phyloP scores from a whole-genome alignment of 2,797 vertebrate species.

The Carapus acus region DNA sequence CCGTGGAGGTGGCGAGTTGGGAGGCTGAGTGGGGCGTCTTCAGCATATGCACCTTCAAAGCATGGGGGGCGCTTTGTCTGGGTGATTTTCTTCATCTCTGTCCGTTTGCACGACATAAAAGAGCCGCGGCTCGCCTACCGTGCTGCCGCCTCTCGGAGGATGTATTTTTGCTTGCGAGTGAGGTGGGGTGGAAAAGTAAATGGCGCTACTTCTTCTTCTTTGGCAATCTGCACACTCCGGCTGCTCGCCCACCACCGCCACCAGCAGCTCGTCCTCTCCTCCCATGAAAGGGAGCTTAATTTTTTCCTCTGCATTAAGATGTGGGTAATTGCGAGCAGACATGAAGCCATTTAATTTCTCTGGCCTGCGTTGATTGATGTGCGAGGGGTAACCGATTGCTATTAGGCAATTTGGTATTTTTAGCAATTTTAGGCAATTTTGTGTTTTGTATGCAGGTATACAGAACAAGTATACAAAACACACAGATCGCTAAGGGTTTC shows the following conservation, averaged over 20 bases:
- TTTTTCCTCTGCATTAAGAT: background rate
- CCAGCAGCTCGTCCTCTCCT: background rate
- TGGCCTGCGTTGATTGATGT: background rate
- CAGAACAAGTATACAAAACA: no score
- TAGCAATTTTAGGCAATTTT: no score
- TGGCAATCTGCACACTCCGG: background rate
- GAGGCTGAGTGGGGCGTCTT: background rate
- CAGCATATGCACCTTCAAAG: background rate
- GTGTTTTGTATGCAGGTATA: no score
- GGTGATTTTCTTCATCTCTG: constrained; percentile 17
- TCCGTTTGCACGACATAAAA: constrained; percentile 36
- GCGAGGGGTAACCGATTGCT: no score
- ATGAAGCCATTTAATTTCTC: no score
- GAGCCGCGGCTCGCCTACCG: constrained; percentile 14
- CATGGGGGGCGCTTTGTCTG: constrained; percentile 27
- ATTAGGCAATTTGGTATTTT: no score
- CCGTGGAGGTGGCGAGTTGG: constrained; percentile 17
- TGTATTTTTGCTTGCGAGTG: constrained; percentile 18
- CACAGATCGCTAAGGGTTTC: no score
- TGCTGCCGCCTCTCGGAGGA: constrained; percentile 15
- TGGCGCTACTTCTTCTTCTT: constrained; percentile 2
- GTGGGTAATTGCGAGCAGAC: background rate
- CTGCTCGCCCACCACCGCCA: background rate
- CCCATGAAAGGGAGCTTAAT: background rate
- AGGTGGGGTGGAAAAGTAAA: constrained; percentile 15